Evolutionary conservation across 2,797 vertebrate species (phyloP), one percentile per base, ranked within the genome.

Genomic region (Anas georgica): DNA sequence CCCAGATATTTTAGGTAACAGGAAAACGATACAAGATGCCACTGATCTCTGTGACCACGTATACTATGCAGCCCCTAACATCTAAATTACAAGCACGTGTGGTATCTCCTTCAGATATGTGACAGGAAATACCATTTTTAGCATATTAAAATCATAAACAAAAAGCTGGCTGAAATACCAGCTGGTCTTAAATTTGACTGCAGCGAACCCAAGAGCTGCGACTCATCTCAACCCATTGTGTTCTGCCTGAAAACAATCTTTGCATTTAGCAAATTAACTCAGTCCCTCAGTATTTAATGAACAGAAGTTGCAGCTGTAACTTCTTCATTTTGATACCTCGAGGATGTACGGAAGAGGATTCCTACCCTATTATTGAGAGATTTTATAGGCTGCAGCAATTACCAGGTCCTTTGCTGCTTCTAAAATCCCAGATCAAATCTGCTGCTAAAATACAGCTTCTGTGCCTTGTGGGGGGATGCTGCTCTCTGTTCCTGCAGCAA

Each of bases 61-160:
- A 67, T 48, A 67, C 63, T 93, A 83, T n/a, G 7, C 17, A 67
- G 83, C 68, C 89, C 73, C 3, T 72, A 80, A 86, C 69, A 52
- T 72, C 90, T 93, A 92, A 95, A 97, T 95, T 91, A 89, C 91
- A 97, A 97, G 94, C 89, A 96, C 2, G 17, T 97, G 97, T 54
- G 66, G 43, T 43, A 84, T 95, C 88, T 89, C 66, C 17, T 39
- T 93, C 88, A 97, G 88, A 81, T 86, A 90, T 58, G 83, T 18
- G 28, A 90, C 94, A 97, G 97, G 97, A 98, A 98, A 98, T 93
- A 69, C 93, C 95, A 86, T 87, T 93, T 95, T 82, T 69, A 93
- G 83, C 95, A 92, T 63, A 92, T 1, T 88, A 94, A 95, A 88
- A 89, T 37, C 39, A 62, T 72, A 90, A 78, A 46, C 63, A 48